Evolutionary conservation across 2,797 vertebrate genomes (phyloP).

Genomic region (Buphagus erythrorhynchus): DNA sequence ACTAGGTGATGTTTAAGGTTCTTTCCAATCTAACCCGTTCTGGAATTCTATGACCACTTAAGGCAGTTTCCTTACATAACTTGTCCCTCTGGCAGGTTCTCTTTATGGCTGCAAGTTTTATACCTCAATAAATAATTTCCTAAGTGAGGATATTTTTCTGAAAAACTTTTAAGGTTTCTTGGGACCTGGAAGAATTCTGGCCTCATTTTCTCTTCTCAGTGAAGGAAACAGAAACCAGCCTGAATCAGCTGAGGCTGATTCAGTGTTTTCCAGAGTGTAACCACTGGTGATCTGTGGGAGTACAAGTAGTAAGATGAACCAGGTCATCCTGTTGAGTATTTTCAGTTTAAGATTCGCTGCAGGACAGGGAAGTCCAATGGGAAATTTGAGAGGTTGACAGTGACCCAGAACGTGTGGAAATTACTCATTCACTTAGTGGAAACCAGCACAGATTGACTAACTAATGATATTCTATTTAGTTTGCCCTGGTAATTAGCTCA

Average conservation of each 20-base stretch:
- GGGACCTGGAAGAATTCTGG: neutral
- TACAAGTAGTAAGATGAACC: neutral
- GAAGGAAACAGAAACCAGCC: neutral
- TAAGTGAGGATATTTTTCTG: neutral
- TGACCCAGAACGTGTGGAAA: neutral
- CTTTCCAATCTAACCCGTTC: neutral
- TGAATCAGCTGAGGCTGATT: neutral
- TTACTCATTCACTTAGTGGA: constrained; percentile 16
- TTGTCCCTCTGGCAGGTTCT: neutral
- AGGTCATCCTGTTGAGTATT: neutral
- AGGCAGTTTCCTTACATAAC: neutral
- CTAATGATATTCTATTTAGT: constrained; percentile 39
- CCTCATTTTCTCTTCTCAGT: neutral
- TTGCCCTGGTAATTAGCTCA: constrained; percentile 54
- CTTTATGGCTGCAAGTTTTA: neutral
- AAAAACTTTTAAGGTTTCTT: neutral
- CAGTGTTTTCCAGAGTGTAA: neutral
- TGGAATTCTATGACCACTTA: neutral
- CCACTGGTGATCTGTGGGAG: neutral
- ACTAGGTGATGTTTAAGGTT: neutral
- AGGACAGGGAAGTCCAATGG: neutral
- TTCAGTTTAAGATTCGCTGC: neutral
- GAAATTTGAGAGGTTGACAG: neutral
- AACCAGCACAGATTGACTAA: constrained; percentile 42
- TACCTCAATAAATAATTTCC: neutral